phyloP scores from a whole-genome alignment of 2,113 vertebrate species.

The Hypanus sabinus region DNA sequence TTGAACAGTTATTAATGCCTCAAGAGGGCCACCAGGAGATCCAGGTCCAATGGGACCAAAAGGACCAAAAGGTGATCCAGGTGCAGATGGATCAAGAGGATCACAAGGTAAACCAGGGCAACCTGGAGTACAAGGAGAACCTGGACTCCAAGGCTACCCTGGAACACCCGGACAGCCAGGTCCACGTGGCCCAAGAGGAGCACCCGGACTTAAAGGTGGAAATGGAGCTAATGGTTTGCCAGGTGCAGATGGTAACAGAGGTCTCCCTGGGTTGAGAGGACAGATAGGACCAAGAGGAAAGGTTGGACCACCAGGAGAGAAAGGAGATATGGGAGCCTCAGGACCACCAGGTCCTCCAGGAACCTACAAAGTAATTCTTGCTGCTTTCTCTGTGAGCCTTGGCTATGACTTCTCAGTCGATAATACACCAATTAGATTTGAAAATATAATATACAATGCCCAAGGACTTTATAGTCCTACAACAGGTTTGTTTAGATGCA shows the following conservation, averaged over 20 bases:
- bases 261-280: not conserved
- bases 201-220: not conserved
- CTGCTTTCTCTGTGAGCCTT: conserved; percentile 1
- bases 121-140: not conserved
- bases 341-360: not conserved
- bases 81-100: not conserved
- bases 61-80: conserved; percentile 23
- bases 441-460: conserved; percentile 28
- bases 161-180: not conserved
- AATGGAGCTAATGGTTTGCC: not conserved
- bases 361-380: too few species aligned
- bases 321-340: not conserved
- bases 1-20: not conserved
- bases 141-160: not conserved
- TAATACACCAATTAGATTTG: not conserved
- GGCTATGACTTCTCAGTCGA: not conserved
- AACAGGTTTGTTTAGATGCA: not conserved
- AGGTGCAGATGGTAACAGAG: conserved; percentile 11
- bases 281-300: not conserved
- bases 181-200: not conserved
- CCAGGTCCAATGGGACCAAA: not conserved
- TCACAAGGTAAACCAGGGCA: not conserved
- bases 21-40: not conserved
- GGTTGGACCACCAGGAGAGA: not conserved
- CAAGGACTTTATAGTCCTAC: not conserved